phyloP scores from a whole-genome alignment of 2,888 invertebrate genomes.

The Tanytarsus gracilentus region DNA sequence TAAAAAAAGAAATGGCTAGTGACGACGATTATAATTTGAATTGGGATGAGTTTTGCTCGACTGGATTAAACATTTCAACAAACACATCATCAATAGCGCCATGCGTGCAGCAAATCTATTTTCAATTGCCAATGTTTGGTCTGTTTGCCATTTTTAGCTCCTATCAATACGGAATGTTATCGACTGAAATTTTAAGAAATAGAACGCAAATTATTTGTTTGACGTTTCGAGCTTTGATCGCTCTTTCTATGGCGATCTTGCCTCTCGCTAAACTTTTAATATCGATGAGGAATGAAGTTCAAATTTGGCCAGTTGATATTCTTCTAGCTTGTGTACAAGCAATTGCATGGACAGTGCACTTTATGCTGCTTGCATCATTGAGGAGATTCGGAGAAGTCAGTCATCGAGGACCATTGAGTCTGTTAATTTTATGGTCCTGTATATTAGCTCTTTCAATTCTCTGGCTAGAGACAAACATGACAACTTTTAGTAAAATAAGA shows the following conservation, averaged over 20 bases:
- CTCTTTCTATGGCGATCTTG: slow-evolving; percentile 53
- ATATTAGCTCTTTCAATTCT: slow-evolving; percentile 58
- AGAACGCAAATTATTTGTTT: slow-evolving; percentile 54
- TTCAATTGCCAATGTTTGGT: slow-evolving; percentile 65
- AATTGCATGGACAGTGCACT: slow-evolving; percentile 74
- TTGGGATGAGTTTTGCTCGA: slow-evolving; percentile 68
- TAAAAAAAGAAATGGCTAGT: too few species aligned
- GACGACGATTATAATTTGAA: slow-evolving; percentile 46
- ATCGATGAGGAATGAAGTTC: slow-evolving; percentile 47
- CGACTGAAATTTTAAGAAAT: slow-evolving; percentile 54
- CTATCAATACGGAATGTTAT: slow-evolving; percentile 66
- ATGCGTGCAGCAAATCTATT: slow-evolving; percentile 76
- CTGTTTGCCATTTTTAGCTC: slow-evolving; percentile 69
- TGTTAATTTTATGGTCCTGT: slow-evolving; percentile 60
- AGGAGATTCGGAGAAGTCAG: slow-evolving; percentile 38
- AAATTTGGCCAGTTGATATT: slow-evolving; percentile 58
- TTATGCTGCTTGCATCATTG: slow-evolving; percentile 38
- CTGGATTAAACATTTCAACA: slow-evolving; percentile 48
- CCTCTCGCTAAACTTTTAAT: slow-evolving; percentile 62
- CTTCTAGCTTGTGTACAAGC: slow-evolving; percentile 61
- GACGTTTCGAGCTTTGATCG: slow-evolving; percentile 53
- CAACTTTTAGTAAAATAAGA: slow-evolving; percentile 53
- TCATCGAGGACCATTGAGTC: slow-evolving; percentile 61
- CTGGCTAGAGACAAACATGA: slow-evolving; percentile 56
- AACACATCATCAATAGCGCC: slow-evolving; percentile 64